Evolutionary conservation across 2,888 invertebrate genomes (phyloP), one percentile per base, ranked within the genome.

Genomic region (Brachypterus glaber): DNA sequence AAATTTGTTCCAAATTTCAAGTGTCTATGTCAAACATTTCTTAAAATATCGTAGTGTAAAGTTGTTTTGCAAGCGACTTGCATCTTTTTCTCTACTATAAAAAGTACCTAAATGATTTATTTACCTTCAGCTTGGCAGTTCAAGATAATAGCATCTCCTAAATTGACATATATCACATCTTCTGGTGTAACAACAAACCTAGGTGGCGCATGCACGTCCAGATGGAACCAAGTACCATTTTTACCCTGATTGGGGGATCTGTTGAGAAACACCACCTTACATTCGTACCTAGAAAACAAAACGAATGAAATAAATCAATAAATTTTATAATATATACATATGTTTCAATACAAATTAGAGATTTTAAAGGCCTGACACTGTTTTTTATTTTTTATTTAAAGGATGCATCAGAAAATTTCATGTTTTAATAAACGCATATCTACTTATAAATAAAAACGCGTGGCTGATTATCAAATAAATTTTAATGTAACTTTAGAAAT

Each of bases 201-300:
- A 57, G 93, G 93, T 64, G 91, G 90, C 66, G 92, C 92, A 74
- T 93, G 91, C 64, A 96, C 93, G 72, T 92, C 91, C 68, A 96
- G 78, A 70, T 95, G 92, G 73, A 95, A 92, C 93, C 93, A 95
- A 60, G 93, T 92, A 63, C 95, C 93, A 72, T 88, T 90, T 70
- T 88, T 89, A 73, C 84, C 80, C 66, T 82, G 82, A 68, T 88
- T 89, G 54, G 90, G 89, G 57, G 87, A 85, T 57, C 92, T 84
- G 71, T 92, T 91, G 71, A 93, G 83, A 73, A 92, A 93, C 67
- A 89, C 88, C 70, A 95, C 90, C 55, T 74, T 76, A 53, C 67
- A 67, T 52, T 67, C 67, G 50, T 67, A 67, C 66, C 65, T 65
- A 26, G 34, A 29, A 33, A 29, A 17, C 7, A 14, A 26, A 34